A percentile compares a stretch with the other conserved stretches of the same genome.
These are phyloP conservation scores for Astropecten irregularis DNA, from an alignment of 53 echinoderm and acorn worm species.

Conservation along the genomic window DNA sequence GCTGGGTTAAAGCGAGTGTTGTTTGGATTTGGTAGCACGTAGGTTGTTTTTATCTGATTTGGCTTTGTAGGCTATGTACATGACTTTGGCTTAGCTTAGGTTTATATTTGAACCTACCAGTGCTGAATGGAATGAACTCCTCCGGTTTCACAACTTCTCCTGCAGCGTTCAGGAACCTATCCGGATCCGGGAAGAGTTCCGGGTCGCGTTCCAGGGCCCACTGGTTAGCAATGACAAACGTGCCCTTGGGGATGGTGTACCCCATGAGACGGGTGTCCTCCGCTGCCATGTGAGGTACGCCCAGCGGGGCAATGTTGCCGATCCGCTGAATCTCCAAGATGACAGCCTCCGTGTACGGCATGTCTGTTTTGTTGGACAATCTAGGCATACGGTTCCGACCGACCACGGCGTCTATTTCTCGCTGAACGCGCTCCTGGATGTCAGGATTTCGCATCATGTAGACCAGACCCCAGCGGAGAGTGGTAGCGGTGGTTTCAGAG, in stretches of 20 bases:
- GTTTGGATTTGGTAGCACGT: background rate
- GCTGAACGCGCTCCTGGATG: slow-evolving; percentile 45
- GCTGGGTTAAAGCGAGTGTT: background rate
- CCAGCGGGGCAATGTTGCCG: slow-evolving; percentile 30
- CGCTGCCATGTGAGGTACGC: slow-evolving; percentile 28
- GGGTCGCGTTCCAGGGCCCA: slow-evolving; percentile 26
- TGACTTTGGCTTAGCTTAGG: too few relatives aligned
- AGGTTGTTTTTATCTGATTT: background rate
- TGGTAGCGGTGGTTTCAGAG: slow-evolving; percentile 70
- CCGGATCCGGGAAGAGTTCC: slow-evolving; percentile 22
- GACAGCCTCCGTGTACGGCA: slow-evolving; percentile 57
- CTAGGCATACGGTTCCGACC: slow-evolving; percentile 39
- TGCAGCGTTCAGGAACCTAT: slow-evolving; percentile 22
- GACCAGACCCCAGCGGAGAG: slow-evolving; percentile 61
- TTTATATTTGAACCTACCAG: slow-evolving; percentile 7
- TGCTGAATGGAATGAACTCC: slow-evolving; percentile 41
- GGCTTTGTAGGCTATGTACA: background rate
- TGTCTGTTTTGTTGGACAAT: slow-evolving; percentile 1
- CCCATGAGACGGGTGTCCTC: slow-evolving; percentile 7
- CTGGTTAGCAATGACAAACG: slow-evolving; percentile 21
- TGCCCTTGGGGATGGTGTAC: slow-evolving; percentile 19
- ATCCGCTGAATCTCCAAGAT: slow-evolving; percentile 19
- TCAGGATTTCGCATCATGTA: slow-evolving; percentile 59
- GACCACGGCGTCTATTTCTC: slow-evolving; percentile 27
- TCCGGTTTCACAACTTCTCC: slow-evolving; percentile 45